A percentile compares a stretch with the other conserved stretches of the same genome.
Evolutionary conservation across 2,113 vertebrate genomes (phyloP).

Genomic region (Merops nubicus): DNA sequence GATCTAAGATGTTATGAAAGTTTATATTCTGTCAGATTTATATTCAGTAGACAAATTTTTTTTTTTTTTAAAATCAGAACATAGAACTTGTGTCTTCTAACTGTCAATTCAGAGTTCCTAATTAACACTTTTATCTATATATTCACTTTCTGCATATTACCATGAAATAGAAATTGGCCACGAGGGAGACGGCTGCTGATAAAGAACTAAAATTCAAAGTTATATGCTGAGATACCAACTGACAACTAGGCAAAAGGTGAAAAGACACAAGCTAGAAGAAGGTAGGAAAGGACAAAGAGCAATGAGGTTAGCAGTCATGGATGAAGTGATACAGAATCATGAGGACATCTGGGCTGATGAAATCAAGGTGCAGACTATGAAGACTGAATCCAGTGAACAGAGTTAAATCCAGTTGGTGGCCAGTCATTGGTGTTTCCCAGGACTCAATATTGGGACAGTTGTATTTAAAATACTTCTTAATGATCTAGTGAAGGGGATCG

Average conservation of each 20-base stretch:
- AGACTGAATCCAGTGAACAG: not conserved
- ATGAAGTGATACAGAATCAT: not conserved
- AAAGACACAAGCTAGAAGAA: not conserved
- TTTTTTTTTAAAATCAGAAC: not conserved
- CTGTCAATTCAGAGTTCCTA: conserved; percentile 17
- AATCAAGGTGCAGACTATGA: not conserved
- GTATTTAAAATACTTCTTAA: too few species aligned
- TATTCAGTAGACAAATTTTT: not conserved
- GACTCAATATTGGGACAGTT: not conserved
- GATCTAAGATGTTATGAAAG: not conserved
- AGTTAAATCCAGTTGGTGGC: not conserved
- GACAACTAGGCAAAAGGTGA: not conserved
- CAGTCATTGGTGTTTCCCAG: not conserved
- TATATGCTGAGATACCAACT: not conserved
- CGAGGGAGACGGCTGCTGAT: conserved; percentile 16
- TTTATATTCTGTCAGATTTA: not conserved
- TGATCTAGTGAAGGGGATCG: not conserved
- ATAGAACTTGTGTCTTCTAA: not conserved
- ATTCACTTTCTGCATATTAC: not conserved
- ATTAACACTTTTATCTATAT: conserved; percentile 54
- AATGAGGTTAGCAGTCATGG: fast-evolving
- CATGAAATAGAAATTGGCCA: conserved; percentile 24
- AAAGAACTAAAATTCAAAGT: not conserved
- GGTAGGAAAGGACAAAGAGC: not conserved
- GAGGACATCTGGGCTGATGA: not conserved